These are phyloP conservation scores for Dendrolimus punctatus DNA, from an alignment of 1,140 invertebrate genomes.

Conservation along the genomic window DNA sequence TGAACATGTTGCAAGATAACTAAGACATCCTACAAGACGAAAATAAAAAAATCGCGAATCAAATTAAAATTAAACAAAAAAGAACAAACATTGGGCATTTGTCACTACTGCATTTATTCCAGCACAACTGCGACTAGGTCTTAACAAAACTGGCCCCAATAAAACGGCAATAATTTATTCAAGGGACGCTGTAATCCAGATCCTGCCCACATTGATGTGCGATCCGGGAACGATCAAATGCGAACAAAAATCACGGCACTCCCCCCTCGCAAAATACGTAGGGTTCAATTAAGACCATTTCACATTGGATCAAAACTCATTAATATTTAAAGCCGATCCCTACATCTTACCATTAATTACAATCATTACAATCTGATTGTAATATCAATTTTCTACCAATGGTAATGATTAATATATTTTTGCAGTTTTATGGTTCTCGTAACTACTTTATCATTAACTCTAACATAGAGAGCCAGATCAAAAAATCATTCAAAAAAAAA, in stretches of 20 bases:
- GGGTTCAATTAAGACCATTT: conserved; percentile 15
- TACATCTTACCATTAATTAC: no score
- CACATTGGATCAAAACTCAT: conserved; percentile 12
- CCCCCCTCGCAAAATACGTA: conserved; percentile 20
- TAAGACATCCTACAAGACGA: not conserved
- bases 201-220: conserved; percentile 24
- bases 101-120: not conserved
- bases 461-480: no score
- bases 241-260: conserved; percentile 52
- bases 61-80: not conserved
- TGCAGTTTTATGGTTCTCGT: no score
- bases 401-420: no score
- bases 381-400: no score
- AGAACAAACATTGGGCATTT: conserved; percentile 1
- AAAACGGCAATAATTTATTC: conserved; percentile 58
- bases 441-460: no score
- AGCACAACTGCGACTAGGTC: not conserved
- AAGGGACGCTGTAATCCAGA: conserved; percentile 39
- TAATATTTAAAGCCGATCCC: no score
- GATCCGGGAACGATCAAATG: conserved; percentile 43
- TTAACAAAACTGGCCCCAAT: conserved; percentile 22
- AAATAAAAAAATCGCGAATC: not conserved
- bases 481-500: no score
- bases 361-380: no score
- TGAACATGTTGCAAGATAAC: no score